Conservation (phyloP, 2,888 invertebrate genomes). For the Nomada lathburiana region DNA sequence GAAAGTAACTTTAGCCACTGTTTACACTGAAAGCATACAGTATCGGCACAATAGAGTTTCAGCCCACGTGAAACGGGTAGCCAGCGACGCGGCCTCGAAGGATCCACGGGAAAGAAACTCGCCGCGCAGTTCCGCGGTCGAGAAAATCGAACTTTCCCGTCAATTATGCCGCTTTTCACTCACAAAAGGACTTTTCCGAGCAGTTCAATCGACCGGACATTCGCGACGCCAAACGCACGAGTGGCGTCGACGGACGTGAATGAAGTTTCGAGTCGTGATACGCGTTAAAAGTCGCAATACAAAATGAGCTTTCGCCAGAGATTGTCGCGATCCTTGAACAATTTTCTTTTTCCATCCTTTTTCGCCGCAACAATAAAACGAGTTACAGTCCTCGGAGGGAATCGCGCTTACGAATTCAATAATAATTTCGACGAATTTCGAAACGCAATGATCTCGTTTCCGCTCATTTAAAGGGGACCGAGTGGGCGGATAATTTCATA, state of each 20-base stretch:
- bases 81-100: too few species aligned
- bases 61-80: not conserved
- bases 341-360: constrained; percentile 73
- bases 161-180: constrained; percentile 26
- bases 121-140: not conserved
- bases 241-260: constrained; percentile 47
- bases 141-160: constrained; percentile 29
- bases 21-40: too few species aligned
- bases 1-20: too few species aligned
- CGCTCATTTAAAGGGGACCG: not conserved
- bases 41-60: too few species aligned
- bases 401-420: too few species aligned
- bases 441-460: too few species aligned
- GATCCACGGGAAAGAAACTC: constrained; percentile 13
- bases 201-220: constrained; percentile 59
- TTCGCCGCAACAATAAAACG: constrained; percentile 68
- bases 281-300: constrained; percentile 44
- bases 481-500: not conserved
- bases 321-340: constrained; percentile 58
- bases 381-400: not conserved
- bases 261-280: constrained; percentile 41
- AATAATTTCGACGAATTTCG: too few species aligned
- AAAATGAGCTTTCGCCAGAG: constrained; percentile 76
- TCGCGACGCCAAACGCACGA: constrained; percentile 36
- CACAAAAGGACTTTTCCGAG: constrained; percentile 33